Evolutionary conservation across 2,113 vertebrate species (phyloP), one percentile per base, ranked within the genome.

Genomic region (Ahaetulla prasina): DNA sequence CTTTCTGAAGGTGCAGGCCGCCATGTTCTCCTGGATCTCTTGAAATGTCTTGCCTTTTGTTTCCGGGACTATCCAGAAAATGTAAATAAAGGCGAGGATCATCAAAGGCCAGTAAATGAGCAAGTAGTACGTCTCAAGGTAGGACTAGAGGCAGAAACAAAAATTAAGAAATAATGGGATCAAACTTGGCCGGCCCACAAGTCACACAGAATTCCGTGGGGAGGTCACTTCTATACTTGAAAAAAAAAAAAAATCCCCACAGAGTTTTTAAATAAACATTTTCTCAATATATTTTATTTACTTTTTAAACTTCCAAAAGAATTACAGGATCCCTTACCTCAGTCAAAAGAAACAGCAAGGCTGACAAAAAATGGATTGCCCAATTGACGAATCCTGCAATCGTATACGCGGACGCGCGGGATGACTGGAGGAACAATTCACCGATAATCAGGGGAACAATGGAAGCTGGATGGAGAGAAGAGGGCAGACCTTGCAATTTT

Each of bases 1-100:
- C 2, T 18, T 7, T 74, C 35, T 74, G 5, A 0, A 35, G 2
- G 5, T 18, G 2, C 0, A 35, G 14, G n/a, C 63, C 5, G 14
- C n/a, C 16, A 74, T 18, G 14, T 2, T 74, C 6, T 18, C 16
- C n/a, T 74, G 63, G n/a, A 74, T 74, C 2, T 74, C 63, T 18
- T 74, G 2, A 35, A 74, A 74, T 18, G 63, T 74, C n/a, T 35
- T 18, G 63, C 63, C 12, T 2, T 2, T 8, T n/a, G 63, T 74
- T 35, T 74, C 63, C 5, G 63, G 63, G 2, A 74, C n/a, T 7
- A 20, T 16, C 6, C 63, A 6, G 4, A 35, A 74, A 74, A 74
- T 74, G 63, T 35, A 74, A 35, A 74, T 74, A 35, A 74, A 18
- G 63, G 14, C 14, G n/a, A 35, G 2, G 16, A 35, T 7, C 5